phyloP scores from a whole-genome alignment of 2,888 invertebrate genomes.

The Callimorpha dominula region DNA sequence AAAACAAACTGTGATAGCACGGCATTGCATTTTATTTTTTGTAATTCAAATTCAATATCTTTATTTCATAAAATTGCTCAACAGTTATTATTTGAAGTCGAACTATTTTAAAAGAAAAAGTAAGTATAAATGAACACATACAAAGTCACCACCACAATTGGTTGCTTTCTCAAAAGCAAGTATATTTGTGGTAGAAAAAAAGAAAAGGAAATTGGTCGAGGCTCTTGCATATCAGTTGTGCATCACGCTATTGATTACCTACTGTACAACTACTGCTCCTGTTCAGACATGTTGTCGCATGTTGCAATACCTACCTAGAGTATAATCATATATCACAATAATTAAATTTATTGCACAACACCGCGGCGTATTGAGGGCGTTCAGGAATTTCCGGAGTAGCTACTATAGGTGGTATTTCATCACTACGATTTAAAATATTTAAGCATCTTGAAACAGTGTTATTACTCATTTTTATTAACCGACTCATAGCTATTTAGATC shows the following conservation, averaged over 20 bases:
- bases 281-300: background rate
- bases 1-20: no score
- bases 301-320: background rate
- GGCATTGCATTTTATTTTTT: no score
- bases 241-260: background rate
- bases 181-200: no score
- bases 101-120: background rate
- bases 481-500: background rate
- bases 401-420: background rate
- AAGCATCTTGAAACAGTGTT: background rate
- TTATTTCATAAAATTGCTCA: no score
- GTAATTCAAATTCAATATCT: no score
- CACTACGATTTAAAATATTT: background rate
- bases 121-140: no score
- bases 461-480: background rate
- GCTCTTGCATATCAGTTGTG: background rate
- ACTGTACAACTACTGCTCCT: background rate
- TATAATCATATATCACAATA: slow-evolving; percentile 1
- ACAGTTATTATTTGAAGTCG: no score
- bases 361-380: background rate
- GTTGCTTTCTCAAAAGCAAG: no score
- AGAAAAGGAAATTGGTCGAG: background rate
- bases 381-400: slow-evolving; percentile 5
- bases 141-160: no score
- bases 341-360: slow-evolving; percentile 8